phyloP scores from a whole-genome alignment of 2,797 vertebrate genomes.

The Gorsachius magnificus region DNA sequence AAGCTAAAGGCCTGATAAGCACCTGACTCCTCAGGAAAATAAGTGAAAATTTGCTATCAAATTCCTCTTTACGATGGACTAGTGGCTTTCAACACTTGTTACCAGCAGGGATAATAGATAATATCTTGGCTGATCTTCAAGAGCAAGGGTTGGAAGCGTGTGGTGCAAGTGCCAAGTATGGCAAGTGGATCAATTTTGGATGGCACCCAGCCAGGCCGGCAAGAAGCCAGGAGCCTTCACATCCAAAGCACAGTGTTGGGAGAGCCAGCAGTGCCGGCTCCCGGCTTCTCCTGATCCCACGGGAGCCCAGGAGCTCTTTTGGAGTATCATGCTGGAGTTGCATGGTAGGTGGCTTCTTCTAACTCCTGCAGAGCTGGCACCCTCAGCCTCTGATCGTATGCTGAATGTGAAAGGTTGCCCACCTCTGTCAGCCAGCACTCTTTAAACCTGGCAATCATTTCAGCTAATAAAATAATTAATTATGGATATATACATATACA shows the following conservation, averaged over 20 bases:
- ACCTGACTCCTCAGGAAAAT: not conserved
- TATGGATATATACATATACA: not conserved
- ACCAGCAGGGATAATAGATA: not conserved
- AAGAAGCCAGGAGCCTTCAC: not conserved
- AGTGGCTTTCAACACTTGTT: not conserved
- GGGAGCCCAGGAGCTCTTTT: not conserved
- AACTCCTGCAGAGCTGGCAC: not conserved
- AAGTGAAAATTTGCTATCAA: not conserved
- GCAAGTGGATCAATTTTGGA: not conserved
- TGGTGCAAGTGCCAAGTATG: not conserved
- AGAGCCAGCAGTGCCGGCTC: not conserved
- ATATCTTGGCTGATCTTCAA: not conserved
- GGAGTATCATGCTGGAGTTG: not conserved
- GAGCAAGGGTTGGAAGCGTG: not conserved
- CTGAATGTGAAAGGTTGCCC: not conserved
- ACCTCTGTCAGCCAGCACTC: not conserved
- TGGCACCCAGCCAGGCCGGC: not conserved
- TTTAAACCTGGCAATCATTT: not conserved
- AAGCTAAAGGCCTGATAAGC: not conserved
- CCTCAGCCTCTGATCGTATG: not conserved
- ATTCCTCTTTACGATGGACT: not conserved
- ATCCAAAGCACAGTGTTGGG: not conserved
- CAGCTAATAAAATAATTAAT: not conserved
- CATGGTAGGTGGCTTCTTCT: not conserved
- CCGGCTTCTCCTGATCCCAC: not conserved